Evolutionary conservation across 2,113 vertebrate species (phyloP), one percentile per base, ranked within the genome.

Genomic region (Felis catus): DNA sequence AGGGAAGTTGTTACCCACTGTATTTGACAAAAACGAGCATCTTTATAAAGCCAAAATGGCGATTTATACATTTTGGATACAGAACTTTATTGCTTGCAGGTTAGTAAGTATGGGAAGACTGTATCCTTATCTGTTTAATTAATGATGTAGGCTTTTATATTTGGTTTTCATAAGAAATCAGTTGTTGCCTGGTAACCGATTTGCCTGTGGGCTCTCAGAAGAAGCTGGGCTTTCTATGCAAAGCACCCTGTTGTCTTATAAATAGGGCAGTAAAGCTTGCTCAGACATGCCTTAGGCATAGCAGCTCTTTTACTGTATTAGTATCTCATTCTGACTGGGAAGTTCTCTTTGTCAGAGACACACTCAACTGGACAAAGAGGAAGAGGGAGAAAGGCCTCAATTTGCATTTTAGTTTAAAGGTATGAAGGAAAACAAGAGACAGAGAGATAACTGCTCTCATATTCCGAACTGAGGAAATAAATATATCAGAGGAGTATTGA

Each of bases 71-170:
- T 51, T 48, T n/a, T 61, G 4, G 70, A 90, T 39, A 6, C 29
- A 94, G 63, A 96, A 61, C 29, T 84, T 90, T 45, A 89, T 21
- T 71, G 92, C 27, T 95, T 78, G 29, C 63, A 94, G 55, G 71
- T 76, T 95, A 87, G 68, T 76, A 94, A 86, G 92, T 76, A 82
- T 83, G 92, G 70, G 83, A 96, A 95, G 76, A 89, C 45, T 83
- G 68, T 53, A 93, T 91, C 83, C 74, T 97, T 98, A 94, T 98
- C 96, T 97, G 83, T 92, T 95, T 97, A 98, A 98, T 98, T 97
- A 97, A 97, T 97, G 89, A 96, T 97, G 87, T 82, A 92, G 84
- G 63, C 80, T 97, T 97, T 96, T 95, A 95, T 95, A 97, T 95
- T 95, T 97, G 95, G 70, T 91, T 97, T 98, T 97, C 91, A 82